Evolutionary conservation across 1,140 invertebrate species (phyloP), one percentile per base, ranked within the genome.

Genomic region (Meloidogyne floridensis): DNA sequence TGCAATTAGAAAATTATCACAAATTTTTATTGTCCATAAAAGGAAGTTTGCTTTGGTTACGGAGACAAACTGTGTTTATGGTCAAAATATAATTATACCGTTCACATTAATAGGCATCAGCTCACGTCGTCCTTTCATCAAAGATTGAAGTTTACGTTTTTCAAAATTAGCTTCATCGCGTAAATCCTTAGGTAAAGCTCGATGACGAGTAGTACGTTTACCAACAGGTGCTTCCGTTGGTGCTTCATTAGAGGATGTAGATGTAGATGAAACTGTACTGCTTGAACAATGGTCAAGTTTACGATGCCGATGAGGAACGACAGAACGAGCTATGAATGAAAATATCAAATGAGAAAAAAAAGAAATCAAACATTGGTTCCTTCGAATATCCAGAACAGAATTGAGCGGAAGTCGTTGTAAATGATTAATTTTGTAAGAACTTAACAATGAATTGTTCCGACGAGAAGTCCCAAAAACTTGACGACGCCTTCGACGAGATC

Each of bases 51-150:
- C 15, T 75, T 18, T n/a, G 32, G 51, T 65, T 81, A 10, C 81
- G 81, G 47, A 8, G 47, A 8, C 47, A 6, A 6, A 47, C 47
- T 47, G 4, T 47, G 47, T 47, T 4, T 47, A 47, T 6, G 4
- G 47, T 47, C 53, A 13, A 59, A 4, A 4, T 3, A 53, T 56
- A 75, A 47, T 15, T 11, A n/a, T 81, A 77, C 79, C 83, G 5
- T 80, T 84, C 72, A 88, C 73, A 42, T 89, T 89, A 56, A 88
- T 81, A 10, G 88, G 88, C 80, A 89, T 77, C 51, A 89, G 84
- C 4, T 74, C 47, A 32, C 32, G 51, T 10, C 84, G 81, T 2
- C 80, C 76, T 65, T 87, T 84, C 7, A 78, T 32, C 70, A 87
- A 54, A 11, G 69, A 77, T 54, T 84, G 77, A 11, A 81, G 15